phyloP scores from a whole-genome alignment of 2,113 vertebrate genomes.

The Murina feae region DNA sequence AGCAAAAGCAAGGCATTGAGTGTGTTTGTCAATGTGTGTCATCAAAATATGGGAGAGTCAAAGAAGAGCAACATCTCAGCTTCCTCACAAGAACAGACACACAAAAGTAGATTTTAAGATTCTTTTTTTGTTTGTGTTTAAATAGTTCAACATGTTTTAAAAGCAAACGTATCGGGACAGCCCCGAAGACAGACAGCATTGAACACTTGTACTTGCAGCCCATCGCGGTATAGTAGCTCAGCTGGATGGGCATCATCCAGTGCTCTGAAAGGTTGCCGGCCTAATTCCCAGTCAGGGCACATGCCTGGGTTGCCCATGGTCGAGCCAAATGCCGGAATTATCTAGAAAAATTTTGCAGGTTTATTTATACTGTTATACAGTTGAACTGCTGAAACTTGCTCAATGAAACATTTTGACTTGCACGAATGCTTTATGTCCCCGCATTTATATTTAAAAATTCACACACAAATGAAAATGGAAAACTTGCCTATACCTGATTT shows the following conservation, averaged over 20 bases:
- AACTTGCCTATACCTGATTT: neutral
- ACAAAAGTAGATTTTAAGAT: neutral
- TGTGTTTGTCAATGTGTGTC: neutral
- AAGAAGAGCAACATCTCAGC: neutral
- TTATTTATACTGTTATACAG: slow-evolving; percentile 74
- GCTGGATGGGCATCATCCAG: neutral
- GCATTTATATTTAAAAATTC: neutral
- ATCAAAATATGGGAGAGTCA: neutral
- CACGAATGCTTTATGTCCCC: neutral
- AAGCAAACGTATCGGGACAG: slow-evolving; percentile 90
- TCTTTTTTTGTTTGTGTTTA: neutral
- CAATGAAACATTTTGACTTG: neutral
- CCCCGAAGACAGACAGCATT: slow-evolving; percentile 89
- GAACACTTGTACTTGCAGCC: slow-evolving; percentile 72
- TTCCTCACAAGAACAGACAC: neutral
- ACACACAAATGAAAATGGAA: neutral
- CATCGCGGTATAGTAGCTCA: neutral
- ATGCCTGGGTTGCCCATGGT: neutral
- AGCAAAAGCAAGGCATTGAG: neutral
- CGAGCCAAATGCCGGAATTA: slow-evolving; percentile 81
- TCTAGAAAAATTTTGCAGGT: slow-evolving; percentile 83
- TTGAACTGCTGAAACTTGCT: neutral
- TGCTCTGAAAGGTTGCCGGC: neutral
- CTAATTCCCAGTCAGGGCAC: neutral
- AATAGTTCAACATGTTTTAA: slow-evolving; percentile 81